These are phyloP conservation scores for Sorex maritimensis DNA, from an alignment of 2,797 vertebrate species.

Conservation along the genomic window DNA sequence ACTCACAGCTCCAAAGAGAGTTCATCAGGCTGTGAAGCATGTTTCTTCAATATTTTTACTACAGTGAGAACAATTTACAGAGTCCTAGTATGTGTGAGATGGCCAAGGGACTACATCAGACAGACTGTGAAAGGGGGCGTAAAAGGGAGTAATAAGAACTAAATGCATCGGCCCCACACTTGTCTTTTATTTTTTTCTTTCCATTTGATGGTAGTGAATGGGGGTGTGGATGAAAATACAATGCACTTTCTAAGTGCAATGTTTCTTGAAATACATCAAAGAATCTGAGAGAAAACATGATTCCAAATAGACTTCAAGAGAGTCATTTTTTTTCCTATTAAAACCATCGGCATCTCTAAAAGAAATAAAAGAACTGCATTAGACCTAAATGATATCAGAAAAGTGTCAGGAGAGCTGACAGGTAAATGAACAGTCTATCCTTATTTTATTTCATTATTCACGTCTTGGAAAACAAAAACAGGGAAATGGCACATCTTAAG, in stretches of 20 bases:
- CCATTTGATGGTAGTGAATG: not conserved
- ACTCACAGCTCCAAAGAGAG: slow-evolving; percentile 70
- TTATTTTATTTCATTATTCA: slow-evolving; percentile 59
- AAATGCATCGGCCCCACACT: slow-evolving; percentile 68
- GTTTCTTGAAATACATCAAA: slow-evolving; percentile 78
- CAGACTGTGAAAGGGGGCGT: slow-evolving; percentile 71
- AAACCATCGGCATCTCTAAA: slow-evolving; percentile 55
- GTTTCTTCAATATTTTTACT: slow-evolving; percentile 76
- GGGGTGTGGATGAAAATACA: not conserved
- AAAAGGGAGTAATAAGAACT: slow-evolving; percentile 71
- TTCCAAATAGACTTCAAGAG: slow-evolving; percentile 73
- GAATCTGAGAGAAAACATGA: slow-evolving; percentile 64
- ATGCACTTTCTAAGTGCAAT: slow-evolving; percentile 67
- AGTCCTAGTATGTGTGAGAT: slow-evolving; percentile 78
- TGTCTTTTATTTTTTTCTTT: slow-evolving; percentile 3
- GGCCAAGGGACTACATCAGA: slow-evolving; percentile 75
- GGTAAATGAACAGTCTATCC: slow-evolving; percentile 53
- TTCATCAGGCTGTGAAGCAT: slow-evolving; percentile 65
- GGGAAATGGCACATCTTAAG: not conserved
- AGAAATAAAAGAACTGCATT: slow-evolving; percentile 70
- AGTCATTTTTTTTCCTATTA: slow-evolving; percentile 36
- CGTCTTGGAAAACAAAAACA: slow-evolving; percentile 37
- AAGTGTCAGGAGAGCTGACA: slow-evolving; percentile 60
- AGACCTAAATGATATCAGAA: slow-evolving; percentile 67
- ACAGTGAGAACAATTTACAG: slow-evolving; percentile 81